Conservation (phyloP, 2,113 vertebrate species). For the Sitta europaea region DNA sequence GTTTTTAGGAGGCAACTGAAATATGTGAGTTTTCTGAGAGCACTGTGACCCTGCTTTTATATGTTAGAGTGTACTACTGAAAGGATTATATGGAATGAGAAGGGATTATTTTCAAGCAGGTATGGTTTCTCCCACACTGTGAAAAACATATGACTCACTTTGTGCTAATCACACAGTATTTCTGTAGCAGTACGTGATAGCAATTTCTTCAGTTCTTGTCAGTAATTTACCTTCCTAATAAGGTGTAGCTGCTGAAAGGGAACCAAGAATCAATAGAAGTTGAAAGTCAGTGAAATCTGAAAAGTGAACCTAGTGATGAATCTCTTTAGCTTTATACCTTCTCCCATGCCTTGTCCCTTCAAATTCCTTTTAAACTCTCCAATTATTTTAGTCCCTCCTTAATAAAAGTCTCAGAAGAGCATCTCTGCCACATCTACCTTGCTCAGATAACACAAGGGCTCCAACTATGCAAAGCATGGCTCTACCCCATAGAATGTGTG, state of each 20-base stretch:
- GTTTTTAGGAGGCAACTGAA: neutral
- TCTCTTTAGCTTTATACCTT: neutral
- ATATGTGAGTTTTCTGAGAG: neutral
- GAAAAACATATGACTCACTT: conserved; percentile 47
- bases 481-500: neutral
- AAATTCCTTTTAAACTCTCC: neutral
- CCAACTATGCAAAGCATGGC: neutral
- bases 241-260: neutral
- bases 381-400: neutral
- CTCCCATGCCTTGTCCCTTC: neutral
- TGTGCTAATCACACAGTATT: conserved; percentile 22
- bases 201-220: conserved; percentile 18
- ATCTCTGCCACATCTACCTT: neutral
- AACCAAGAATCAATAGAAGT: neutral
- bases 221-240: conserved; percentile 33
- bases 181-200: neutral
- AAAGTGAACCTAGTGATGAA: neutral
- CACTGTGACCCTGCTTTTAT: neutral
- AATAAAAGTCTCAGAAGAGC: neutral
- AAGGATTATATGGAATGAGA: neutral
- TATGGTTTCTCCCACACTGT: conserved; percentile 15
- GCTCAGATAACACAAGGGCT: neutral
- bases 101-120: conserved; percentile 21
- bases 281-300: conserved; percentile 27
- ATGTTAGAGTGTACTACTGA: neutral